Conservation (phyloP, 2,797 vertebrate species). For the Muscicapa comitata region DNA sequence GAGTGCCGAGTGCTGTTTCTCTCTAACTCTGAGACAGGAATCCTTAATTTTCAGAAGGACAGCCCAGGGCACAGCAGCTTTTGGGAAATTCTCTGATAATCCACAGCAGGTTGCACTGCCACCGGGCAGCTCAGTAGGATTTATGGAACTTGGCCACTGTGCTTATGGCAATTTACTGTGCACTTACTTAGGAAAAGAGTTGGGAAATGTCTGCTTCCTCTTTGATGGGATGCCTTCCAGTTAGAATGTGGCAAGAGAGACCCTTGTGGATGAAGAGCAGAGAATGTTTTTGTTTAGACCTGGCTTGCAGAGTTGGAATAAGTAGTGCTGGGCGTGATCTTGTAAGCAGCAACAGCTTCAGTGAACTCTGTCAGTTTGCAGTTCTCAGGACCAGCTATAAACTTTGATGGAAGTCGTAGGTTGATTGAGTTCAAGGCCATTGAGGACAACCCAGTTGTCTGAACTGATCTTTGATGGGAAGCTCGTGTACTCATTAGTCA, state of each 20-base stretch:
- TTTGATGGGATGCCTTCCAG: background rate
- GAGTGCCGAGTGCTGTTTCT: background rate
- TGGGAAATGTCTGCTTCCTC: background rate
- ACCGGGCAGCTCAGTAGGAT: background rate
- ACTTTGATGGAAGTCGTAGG: background rate
- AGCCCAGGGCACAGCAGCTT: background rate
- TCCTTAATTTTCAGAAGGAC: background rate
- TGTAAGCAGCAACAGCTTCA: background rate
- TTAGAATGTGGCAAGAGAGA: background rate
- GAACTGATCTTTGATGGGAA: background rate
- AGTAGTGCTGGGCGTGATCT: background rate
- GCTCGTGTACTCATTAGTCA: background rate
- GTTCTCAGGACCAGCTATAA: background rate
- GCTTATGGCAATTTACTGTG: background rate
- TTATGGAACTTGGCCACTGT: background rate
- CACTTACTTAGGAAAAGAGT: background rate
- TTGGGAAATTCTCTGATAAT: background rate
- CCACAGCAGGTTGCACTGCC: rapidly evolving
- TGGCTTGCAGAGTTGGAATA: background rate
- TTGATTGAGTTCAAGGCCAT: background rate
- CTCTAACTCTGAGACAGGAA: background rate
- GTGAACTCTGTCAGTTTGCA: background rate
- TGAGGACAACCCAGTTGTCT: background rate
- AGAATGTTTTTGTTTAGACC: background rate
- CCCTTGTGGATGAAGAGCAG: background rate